A percentile compares a stretch with the other conserved stretches of the same genome.
These are phyloP conservation scores for Chrysotoxum bicinctum DNA, from an alignment of 2,888 invertebrate species.

Conservation along the genomic window DNA sequence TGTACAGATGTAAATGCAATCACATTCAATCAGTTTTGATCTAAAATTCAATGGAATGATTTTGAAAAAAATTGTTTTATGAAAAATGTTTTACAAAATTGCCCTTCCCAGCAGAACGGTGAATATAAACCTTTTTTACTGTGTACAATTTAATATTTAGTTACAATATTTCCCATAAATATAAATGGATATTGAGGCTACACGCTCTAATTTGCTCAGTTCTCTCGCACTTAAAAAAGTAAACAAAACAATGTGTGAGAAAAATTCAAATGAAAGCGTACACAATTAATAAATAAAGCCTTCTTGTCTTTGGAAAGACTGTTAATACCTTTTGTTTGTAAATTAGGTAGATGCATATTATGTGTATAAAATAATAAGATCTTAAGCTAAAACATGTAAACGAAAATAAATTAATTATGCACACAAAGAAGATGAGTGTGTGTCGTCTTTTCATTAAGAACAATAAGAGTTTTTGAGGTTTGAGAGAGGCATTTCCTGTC, in stretches of 20 bases:
- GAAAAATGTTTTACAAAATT: too few species aligned
- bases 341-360: slow-evolving; percentile 2
- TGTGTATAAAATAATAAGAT: slow-evolving; percentile 2
- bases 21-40: too few species aligned
- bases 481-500: background rate
- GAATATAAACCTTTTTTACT: too few species aligned
- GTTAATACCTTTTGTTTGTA: background rate
- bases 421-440: background rate
- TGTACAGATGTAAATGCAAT: too few species aligned
- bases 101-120: too few species aligned
- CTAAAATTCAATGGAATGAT: too few species aligned
- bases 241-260: background rate
- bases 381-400: slow-evolving; percentile 8
- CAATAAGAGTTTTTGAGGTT: background rate
- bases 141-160: too few species aligned
- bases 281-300: background rate
- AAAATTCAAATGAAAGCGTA: background rate
- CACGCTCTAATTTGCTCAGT: background rate
- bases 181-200: background rate
- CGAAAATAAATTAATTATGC: slow-evolving; percentile 1
- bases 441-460: background rate
- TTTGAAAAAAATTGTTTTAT: too few species aligned
- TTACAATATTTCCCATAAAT: too few species aligned
- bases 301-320: background rate
- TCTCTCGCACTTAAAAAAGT: background rate